These are phyloP conservation scores for Indicator maculatus DNA, from an alignment of 2,113 vertebrate genomes.

Conservation along the genomic window DNA sequence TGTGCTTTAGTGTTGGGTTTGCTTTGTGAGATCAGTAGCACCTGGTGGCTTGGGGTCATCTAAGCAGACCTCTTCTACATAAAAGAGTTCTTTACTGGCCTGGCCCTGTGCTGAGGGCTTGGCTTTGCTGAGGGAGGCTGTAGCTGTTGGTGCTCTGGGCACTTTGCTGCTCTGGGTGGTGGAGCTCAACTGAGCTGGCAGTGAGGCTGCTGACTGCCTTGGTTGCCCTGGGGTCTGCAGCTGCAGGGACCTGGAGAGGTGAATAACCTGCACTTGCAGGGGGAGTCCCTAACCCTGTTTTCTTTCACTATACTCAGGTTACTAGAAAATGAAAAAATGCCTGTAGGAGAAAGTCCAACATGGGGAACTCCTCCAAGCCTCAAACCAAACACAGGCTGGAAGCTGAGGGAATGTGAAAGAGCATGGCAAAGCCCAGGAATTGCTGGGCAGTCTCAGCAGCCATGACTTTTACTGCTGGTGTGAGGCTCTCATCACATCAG, in stretches of 20 bases:
- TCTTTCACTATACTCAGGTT: neutral
- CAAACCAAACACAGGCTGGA: neutral
- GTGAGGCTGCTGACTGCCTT: neutral
- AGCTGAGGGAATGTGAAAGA: neutral
- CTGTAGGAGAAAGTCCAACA: neutral
- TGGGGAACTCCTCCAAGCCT: neutral
- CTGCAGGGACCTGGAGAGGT: neutral
- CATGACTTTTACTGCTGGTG: neutral
- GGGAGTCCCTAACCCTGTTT: neutral
- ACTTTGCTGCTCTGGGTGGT: neutral
- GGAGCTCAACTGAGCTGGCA: neutral
- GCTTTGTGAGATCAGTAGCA: neutral
- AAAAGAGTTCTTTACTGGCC: neutral
- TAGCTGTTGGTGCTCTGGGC: neutral
- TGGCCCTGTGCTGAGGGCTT: neutral
- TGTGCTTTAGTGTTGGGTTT: neutral
- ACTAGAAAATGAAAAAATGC: neutral
- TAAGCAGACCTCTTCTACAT: neutral
- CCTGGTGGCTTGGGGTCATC: neutral
- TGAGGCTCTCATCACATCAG: neutral
- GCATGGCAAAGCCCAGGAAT: neutral
- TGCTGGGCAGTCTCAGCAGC: neutral
- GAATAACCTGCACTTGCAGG: neutral
- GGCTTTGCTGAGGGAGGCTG: neutral
- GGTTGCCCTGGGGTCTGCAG: neutral